Conservation (phyloP, 2,113 vertebrate genomes). For the Crotalus viridis region DNA sequence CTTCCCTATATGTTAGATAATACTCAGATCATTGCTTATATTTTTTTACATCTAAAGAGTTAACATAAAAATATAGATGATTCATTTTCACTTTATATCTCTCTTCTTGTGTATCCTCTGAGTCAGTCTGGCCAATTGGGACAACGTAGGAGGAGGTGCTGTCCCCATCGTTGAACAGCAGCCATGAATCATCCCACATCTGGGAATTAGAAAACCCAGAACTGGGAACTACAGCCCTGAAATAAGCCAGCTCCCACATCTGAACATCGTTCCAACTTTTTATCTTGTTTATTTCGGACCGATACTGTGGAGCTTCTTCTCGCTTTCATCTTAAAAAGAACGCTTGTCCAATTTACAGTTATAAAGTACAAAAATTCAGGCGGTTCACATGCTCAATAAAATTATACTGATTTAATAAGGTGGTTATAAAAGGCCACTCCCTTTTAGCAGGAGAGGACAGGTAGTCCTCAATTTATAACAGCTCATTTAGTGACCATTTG, state of each 20-base stretch:
- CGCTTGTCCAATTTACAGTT: neutral
- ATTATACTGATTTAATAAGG: neutral
- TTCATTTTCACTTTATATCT: constrained; percentile 42
- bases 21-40: constrained; percentile 5
- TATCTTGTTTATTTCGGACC: neutral
- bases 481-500: neutral
- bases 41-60: neutral
- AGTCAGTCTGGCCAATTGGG: constrained; percentile 50
- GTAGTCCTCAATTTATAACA: neutral
- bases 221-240: constrained; percentile 50
- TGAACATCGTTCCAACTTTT: neutral
- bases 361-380: neutral
- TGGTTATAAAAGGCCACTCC: neutral
- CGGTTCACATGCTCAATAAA: neutral
- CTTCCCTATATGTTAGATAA: neutral
- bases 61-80: constrained; percentile 38
- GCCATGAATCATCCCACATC: constrained; percentile 65
- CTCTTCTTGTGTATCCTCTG: constrained; percentile 53
- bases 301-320: constrained; percentile 26
- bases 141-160: constrained; percentile 50
- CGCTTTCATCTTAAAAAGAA: neutral
- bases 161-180: constrained; percentile 60
- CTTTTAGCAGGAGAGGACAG: neutral
- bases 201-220: constrained; percentile 58
- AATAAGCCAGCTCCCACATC: constrained; percentile 40